Conservation (phyloP, 2,113 vertebrate genomes). For the Gambusia affinis region DNA sequence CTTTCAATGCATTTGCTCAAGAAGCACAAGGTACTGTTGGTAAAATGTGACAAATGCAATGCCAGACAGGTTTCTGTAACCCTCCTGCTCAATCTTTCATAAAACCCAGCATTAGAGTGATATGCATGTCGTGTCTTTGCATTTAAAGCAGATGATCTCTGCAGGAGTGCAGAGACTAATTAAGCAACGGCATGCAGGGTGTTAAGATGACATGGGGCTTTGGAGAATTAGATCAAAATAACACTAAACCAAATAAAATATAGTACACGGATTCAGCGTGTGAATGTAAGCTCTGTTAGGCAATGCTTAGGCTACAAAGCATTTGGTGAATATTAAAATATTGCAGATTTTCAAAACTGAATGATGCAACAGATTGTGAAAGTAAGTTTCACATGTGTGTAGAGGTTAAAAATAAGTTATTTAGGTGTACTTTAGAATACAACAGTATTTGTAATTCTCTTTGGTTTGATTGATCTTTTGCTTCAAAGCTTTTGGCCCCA, state of each 20-base stretch:
- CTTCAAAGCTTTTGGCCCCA: conserved; percentile 35
- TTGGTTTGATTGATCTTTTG: conserved; percentile 32
- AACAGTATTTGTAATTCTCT: conserved; percentile 34
- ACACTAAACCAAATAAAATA: conserved; percentile 44
- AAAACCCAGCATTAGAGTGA: conserved; percentile 44
- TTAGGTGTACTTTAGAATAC: neutral
- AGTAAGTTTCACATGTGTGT: neutral
- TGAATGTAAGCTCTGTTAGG: conserved; percentile 13
- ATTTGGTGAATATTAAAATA: conserved; percentile 3
- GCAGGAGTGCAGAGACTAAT: conserved; percentile 55
- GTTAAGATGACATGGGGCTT: conserved; percentile 43
- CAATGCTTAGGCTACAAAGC: neutral
- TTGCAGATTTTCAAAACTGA: conserved; percentile 1
- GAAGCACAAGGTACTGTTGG: conserved; percentile 32
- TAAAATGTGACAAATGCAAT: conserved; percentile 47
- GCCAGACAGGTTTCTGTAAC: conserved; percentile 30
- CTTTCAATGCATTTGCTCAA: conserved; percentile 25
- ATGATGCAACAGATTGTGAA: conserved; percentile 15
- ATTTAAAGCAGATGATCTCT: conserved; percentile 45
- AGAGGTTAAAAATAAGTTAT: neutral
- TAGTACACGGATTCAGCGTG: conserved; percentile 7
- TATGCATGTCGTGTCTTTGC: conserved; percentile 33
- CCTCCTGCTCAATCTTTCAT: conserved; percentile 36
- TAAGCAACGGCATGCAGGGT: conserved; percentile 49
- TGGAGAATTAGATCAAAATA: conserved; percentile 40